phyloP scores from a whole-genome alignment of 2,113 vertebrate species.

The Alligator sinensis region DNA sequence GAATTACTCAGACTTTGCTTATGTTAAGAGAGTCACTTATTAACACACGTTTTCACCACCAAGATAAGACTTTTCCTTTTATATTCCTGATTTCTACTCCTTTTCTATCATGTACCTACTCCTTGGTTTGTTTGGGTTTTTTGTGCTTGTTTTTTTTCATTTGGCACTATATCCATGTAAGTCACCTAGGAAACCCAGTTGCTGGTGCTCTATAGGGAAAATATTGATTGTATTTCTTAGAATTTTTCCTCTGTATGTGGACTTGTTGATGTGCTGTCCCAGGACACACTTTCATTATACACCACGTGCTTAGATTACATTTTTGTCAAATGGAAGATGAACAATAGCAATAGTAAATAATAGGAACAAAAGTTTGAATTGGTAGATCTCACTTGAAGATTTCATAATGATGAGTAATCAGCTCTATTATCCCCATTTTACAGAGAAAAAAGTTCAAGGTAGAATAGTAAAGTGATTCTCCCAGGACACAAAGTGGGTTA shows the following conservation, averaged over 20 bases:
- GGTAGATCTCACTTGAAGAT: neutral
- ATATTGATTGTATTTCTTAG: neutral
- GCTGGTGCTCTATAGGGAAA: neutral
- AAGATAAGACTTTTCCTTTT: neutral
- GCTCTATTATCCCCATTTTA: neutral
- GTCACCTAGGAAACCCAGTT: neutral
- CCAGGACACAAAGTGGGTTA: neutral
- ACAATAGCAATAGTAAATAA: neutral
- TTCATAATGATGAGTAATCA: neutral
- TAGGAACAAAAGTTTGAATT: neutral
- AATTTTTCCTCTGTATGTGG: neutral
- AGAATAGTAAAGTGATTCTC: neutral
- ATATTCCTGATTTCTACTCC: neutral
- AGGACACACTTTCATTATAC: neutral
- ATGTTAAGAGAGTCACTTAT: neutral
- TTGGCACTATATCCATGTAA: neutral
- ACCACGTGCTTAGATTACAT: neutral
- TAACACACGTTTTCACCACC: neutral
- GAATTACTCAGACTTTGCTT: neutral
- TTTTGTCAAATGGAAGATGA: conserved; percentile 5
- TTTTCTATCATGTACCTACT: neutral
- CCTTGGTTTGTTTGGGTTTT: too few species aligned
- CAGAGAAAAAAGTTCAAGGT: neutral
- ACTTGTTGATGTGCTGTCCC: neutral
- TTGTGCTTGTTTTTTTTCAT: neutral